Conservation (phyloP, 1,140 invertebrate genomes). For the Drosophila mauritiana region DNA sequence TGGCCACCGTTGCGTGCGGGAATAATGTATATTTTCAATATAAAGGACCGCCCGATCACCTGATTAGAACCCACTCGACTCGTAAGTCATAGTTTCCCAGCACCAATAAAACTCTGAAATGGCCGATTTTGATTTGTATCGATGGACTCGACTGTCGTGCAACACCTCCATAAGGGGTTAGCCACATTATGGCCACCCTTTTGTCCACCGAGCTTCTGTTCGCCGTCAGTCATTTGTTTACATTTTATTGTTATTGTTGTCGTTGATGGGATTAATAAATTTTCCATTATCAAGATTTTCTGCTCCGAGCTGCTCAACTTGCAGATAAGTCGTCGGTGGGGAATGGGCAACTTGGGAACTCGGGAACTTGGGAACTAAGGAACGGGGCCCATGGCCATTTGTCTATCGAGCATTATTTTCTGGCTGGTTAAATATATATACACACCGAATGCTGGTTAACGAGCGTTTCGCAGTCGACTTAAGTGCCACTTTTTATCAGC, state of each 20-base stretch:
- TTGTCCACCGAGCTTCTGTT: constrained; percentile 21
- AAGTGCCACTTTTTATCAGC: constrained; percentile 54
- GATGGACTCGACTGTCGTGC: constrained; percentile 64
- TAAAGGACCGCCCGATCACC: constrained; percentile 35
- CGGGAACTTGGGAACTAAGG: neutral
- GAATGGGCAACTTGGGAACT: constrained; percentile 8
- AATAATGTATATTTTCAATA: constrained; percentile 63
- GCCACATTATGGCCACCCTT: neutral
- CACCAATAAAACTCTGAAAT: constrained; percentile 68
- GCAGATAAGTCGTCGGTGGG: constrained; percentile 46
- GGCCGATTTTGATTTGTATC: constrained; percentile 76
- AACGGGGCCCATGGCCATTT: constrained; percentile 50
- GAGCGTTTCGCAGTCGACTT: constrained; percentile 61
- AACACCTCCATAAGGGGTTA: constrained; percentile 65
- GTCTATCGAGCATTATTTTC: constrained; percentile 79
- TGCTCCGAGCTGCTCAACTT: constrained; percentile 52
- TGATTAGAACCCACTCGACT: constrained; percentile 65
- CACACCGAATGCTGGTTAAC: constrained; percentile 68
- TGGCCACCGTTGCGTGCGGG: constrained; percentile 63
- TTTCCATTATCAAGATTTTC: constrained; percentile 79
- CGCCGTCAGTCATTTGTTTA: constrained; percentile 74
- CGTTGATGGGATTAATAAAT: constrained; percentile 83
- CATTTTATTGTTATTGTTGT: constrained; percentile 83
- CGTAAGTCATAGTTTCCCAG: constrained; percentile 66
- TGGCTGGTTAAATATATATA: constrained; percentile 80